Conservation (phyloP, 2,888 invertebrate genomes). For the Dasypogon diadema region DNA sequence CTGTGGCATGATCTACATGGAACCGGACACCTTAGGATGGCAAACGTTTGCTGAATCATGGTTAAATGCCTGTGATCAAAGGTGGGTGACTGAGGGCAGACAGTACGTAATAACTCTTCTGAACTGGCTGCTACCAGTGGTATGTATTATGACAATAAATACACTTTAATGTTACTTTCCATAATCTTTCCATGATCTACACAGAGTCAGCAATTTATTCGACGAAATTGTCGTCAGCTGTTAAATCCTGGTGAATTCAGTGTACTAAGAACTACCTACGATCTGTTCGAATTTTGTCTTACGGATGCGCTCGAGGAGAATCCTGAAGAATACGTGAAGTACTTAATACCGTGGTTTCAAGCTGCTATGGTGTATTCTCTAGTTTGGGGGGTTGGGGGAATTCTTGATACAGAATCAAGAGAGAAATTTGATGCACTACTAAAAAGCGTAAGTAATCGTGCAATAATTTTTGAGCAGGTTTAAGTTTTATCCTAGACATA, state of each 20-base stretch:
- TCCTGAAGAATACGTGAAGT: constrained; percentile 77
- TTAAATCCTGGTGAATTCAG: constrained; percentile 80
- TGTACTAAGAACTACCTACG: constrained; percentile 78
- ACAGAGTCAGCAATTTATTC: constrained; percentile 74
- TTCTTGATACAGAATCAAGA: constrained; percentile 80
- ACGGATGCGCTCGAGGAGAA: constrained; percentile 77
- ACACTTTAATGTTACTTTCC: too few relatives aligned
- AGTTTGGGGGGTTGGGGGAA: constrained; percentile 89
- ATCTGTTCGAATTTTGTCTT: constrained; percentile 82
- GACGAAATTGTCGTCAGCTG: constrained; percentile 76
- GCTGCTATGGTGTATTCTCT: constrained; percentile 81
- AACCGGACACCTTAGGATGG: constrained; percentile 87
- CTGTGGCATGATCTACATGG: constrained; percentile 93
- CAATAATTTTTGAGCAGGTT: too few relatives aligned
- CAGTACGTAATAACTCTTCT: constrained; percentile 59
- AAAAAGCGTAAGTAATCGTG: too few relatives aligned
- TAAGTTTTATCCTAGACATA: too few relatives aligned
- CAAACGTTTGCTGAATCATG: constrained; percentile 84
- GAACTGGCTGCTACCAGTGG: not conserved
- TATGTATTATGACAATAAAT: not conserved
- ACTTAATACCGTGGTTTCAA: constrained; percentile 79
- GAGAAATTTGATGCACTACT: constrained; percentile 76
- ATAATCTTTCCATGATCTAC: too few relatives aligned
- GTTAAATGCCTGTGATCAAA: constrained; percentile 75
- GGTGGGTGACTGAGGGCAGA: constrained; percentile 75